Evolutionary conservation across 2,888 invertebrate genomes (phyloP).

Genomic region (Oscheius myriophilus): DNA sequence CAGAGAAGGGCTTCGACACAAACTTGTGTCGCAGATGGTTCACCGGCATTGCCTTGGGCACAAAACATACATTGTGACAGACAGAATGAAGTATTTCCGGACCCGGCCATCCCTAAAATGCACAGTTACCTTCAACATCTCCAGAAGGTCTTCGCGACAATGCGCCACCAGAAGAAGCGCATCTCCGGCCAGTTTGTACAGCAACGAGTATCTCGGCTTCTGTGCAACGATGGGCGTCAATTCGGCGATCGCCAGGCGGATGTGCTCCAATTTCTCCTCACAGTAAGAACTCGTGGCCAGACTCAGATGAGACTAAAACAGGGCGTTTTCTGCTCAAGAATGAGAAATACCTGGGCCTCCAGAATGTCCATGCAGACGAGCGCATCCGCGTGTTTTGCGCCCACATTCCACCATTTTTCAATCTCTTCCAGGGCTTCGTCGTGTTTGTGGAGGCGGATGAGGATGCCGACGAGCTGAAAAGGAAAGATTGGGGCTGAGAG

Average conservation of each 20-base stretch:
- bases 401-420: slow-evolving; percentile 1
- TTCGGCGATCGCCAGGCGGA: slow-evolving; percentile 23
- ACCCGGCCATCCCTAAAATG: too few species aligned
- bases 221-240: slow-evolving; percentile 4
- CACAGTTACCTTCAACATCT: slow-evolving; percentile 23
- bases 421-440: slow-evolving; percentile 37
- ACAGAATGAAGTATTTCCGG: too few species aligned
- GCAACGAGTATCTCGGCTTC: slow-evolving; percentile 11
- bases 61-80: too few species aligned
- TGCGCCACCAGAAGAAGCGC: slow-evolving; percentile 16
- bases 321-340: neutral
- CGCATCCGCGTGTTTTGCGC: slow-evolving; percentile 17
- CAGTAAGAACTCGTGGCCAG: slow-evolving; percentile 28
- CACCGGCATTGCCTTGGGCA: too few species aligned
- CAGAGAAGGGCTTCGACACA: too few species aligned
- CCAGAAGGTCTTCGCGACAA: slow-evolving; percentile 9
- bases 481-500: too few species aligned
- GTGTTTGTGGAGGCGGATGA: slow-evolving; percentile 40
- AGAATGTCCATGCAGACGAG: slow-evolving; percentile 32
- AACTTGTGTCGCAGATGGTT: too few species aligned
- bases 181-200: slow-evolving; percentile 35
- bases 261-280: slow-evolving; percentile 31
- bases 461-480: slow-evolving; percentile 38
- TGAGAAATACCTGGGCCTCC: slow-evolving; percentile 35
- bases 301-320: slow-evolving; percentile 37